Conservation (phyloP, 2,888 invertebrate species). For the Tigriopus californicus region DNA sequence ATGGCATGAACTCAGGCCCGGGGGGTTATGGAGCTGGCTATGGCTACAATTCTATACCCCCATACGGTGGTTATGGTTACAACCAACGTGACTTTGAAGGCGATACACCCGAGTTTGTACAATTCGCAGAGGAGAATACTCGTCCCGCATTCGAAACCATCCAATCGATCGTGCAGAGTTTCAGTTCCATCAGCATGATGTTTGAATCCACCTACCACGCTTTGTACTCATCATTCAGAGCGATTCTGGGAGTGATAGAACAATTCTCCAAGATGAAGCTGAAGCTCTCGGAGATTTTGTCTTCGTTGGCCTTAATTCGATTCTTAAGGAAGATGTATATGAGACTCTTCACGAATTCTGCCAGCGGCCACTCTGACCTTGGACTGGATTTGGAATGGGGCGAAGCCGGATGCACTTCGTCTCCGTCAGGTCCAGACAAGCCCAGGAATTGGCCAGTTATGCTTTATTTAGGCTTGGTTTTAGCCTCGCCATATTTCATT, state of each 20-base stretch:
- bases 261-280: not conserved
- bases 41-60: too few species aligned
- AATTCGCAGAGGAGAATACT: not conserved
- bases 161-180: not conserved
- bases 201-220: conserved; percentile 2
- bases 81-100: too few species aligned
- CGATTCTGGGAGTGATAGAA: not conserved
- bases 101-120: too few species aligned
- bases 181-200: not conserved
- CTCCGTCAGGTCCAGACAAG: not conserved
- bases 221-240: not conserved
- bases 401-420: too few species aligned
- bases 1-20: too few species aligned
- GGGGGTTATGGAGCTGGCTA: too few species aligned
- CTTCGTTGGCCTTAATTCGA: not conserved
- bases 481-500: not conserved
- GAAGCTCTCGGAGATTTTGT: not conserved
- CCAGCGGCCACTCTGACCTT: too few species aligned
- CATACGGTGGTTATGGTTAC: too few species aligned
- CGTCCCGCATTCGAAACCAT: not conserved
- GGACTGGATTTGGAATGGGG: too few species aligned
- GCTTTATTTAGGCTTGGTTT: not conserved
- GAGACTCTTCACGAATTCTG: too few species aligned
- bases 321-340: not conserved
- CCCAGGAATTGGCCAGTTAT: not conserved